These are phyloP conservation scores for Eurytoma adleriae DNA, from an alignment of 2,888 invertebrate species.

Conservation along the genomic window DNA sequence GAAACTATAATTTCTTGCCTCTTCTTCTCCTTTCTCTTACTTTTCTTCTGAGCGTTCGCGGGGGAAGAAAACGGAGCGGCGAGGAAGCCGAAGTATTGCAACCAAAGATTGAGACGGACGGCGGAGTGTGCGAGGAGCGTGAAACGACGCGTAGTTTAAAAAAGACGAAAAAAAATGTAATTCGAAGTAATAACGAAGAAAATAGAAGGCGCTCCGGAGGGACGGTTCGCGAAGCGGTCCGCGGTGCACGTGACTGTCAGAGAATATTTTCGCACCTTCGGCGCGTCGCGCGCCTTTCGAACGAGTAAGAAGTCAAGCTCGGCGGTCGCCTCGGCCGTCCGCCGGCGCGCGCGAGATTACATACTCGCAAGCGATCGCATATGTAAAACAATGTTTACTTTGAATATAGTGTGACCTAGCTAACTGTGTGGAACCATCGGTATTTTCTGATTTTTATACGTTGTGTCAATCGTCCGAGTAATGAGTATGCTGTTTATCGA, in stretches of 20 bases:
- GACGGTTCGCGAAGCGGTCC: neutral
- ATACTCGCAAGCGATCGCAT: constrained; percentile 46
- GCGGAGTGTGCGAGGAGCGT: constrained; percentile 15
- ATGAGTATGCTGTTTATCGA: constrained; percentile 45
- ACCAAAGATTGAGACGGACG: constrained; percentile 50
- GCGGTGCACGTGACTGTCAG: constrained; percentile 9
- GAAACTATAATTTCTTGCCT: constrained; percentile 49
- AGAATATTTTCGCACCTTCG: constrained; percentile 50
- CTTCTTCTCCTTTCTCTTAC: constrained; percentile 38
- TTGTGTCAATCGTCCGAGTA: constrained; percentile 56
- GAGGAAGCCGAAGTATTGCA: constrained; percentile 55
- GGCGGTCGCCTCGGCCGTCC: neutral
- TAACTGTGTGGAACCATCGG: constrained; percentile 55
- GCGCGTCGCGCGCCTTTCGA: no score
- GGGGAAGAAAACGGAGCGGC: constrained; percentile 15
- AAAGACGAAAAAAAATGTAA: constrained; percentile 10
- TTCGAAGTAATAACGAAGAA: neutral
- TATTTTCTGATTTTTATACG: constrained; percentile 59
- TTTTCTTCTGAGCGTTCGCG: constrained; percentile 13
- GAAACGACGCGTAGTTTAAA: constrained; percentile 5
- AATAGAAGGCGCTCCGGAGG: no score
- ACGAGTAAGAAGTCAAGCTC: no score
- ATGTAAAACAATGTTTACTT: constrained; percentile 53
- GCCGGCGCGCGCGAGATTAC: neutral
- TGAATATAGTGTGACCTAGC: constrained; percentile 52